Evolutionary conservation across 2,888 invertebrate genomes (phyloP).

Genomic region (Melolontha melolontha): DNA sequence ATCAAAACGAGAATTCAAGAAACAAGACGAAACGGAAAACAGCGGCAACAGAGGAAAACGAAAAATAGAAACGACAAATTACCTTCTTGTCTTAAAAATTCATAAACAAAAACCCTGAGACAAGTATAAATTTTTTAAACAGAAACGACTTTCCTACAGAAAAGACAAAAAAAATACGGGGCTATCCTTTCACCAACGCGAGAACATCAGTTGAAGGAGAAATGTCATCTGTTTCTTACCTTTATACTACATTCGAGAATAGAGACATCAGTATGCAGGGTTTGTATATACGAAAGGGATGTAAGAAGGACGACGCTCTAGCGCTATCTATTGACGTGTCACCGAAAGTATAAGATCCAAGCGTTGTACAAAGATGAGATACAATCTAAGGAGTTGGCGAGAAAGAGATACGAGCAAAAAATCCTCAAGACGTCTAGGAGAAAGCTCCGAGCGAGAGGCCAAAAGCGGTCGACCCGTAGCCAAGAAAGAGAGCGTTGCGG

Average conservation of each 20-base stretch:
- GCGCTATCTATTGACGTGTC: slow-evolving; percentile 35
- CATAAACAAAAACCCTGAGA: slow-evolving; percentile 39
- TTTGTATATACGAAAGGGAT: not conserved
- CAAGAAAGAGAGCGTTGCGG: slow-evolving; percentile 33
- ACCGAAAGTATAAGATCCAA: slow-evolving; percentile 27
- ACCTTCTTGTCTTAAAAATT: slow-evolving; percentile 37
- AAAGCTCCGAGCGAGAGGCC: slow-evolving; percentile 43
- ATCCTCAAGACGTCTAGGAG: slow-evolving; percentile 59
- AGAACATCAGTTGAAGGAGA: slow-evolving; percentile 11
- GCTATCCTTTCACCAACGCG: slow-evolving; percentile 11
- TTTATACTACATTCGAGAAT: slow-evolving; percentile 18
- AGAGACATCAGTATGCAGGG: slow-evolving; percentile 48
- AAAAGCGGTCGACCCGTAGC: slow-evolving; percentile 21
- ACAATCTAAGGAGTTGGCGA: slow-evolving; percentile 55
- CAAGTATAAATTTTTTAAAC: slow-evolving; percentile 40
- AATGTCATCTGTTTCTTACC: slow-evolving; percentile 36
- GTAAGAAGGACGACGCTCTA: slow-evolving; percentile 9
- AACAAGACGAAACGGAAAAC: slow-evolving; percentile 18
- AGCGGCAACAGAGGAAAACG: slow-evolving; percentile 19
- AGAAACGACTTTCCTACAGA: slow-evolving; percentile 27
- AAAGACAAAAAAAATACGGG: slow-evolving; percentile 21
- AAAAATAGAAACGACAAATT: slow-evolving; percentile 37
- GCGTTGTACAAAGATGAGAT: slow-evolving; percentile 54
- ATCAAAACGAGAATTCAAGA: slow-evolving; percentile 21
- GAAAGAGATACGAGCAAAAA: slow-evolving; percentile 53